Base-by-base conservation (phyloP, 2,797 vertebrate species). In the Malacoctenus gilli region DNA sequence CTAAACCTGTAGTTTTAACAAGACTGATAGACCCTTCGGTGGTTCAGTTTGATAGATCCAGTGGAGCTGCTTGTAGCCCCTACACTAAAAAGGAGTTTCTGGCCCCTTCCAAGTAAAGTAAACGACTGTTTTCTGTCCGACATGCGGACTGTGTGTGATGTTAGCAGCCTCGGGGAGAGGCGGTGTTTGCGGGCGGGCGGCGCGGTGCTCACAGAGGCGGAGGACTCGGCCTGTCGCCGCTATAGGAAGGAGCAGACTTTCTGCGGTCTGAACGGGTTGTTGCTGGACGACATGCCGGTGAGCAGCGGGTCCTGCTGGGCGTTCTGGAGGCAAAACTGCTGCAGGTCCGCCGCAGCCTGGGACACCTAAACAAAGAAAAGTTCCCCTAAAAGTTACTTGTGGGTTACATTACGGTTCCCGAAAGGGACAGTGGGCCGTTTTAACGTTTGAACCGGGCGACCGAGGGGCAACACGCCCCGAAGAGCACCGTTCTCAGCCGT, bases 231-330 rank as follows among this genome's bases (percentile, higher is more conserved):
- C 7, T 5, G 30, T 23, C 6, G 51, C 1, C 18, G 80, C 78
- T 89, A 89, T 82, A 92, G 79, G 65, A 92, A 89, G 53, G 86
- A 87, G 79, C 90, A 93, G 56, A 91, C 91, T 65, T 88, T 92
- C 63, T 92, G 91, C 25, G 92, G 91, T 62, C 92, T 85, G 83
- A 93, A 93, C 28, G 92, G 92, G 82, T 92, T 93, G 72, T 73
- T 92, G 55, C 83, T 90, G 65, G 90, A 86, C 9, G 91, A 87
- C 77, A 92, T 88, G 52, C 92, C 91, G 59, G 86, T 89, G 48
- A 93, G 91, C 49, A 92, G 87, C 0, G 91, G 91, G 72, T 93
- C 92, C 50, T 90, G 92, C 67, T 86, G 86, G 68, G 92, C 92
- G 74, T 93, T 85, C 77, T 91, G 89, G 0, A 92, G 84, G 53